phyloP scores from a whole-genome alignment of 2,888 invertebrate species.

The Camptogramma bilineatum region DNA sequence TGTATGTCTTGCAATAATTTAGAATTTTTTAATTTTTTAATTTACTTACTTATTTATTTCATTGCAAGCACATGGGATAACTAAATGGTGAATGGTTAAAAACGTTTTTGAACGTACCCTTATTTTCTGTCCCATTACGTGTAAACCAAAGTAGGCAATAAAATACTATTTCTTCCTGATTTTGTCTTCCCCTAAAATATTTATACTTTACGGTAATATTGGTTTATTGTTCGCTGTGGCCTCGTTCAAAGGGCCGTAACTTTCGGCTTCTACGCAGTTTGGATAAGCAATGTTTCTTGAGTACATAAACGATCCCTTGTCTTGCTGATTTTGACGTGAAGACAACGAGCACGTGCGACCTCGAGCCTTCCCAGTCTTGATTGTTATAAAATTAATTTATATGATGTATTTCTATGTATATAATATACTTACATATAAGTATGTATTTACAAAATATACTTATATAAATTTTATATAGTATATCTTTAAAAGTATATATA shows the following conservation, averaged over 20 bases:
- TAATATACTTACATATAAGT: too few relatives aligned
- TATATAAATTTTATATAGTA: too few relatives aligned
- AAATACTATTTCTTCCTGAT: slow-evolving; percentile 16
- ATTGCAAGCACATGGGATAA: too few relatives aligned
- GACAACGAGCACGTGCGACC: slow-evolving; percentile 26
- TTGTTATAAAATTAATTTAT: neutral
- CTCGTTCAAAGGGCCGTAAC: slow-evolving; percentile 50
- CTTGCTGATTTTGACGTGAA: slow-evolving; percentile 51
- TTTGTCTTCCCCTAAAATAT: slow-evolving; percentile 38
- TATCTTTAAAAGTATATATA: too few relatives aligned
- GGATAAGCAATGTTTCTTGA: slow-evolving; percentile 50
- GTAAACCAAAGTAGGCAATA: neutral
- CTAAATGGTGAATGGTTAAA: too few relatives aligned
- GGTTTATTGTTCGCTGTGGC: slow-evolving; percentile 49
- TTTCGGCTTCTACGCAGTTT: slow-evolving; percentile 51
- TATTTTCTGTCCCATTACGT: neutral
- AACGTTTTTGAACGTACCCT: too few relatives aligned
- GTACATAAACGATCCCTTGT: slow-evolving; percentile 49
- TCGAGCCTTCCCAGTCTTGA: slow-evolving; percentile 10
- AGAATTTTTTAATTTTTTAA: too few relatives aligned
- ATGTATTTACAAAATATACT: too few relatives aligned
- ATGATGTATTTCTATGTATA: neutral
- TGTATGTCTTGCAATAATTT: too few relatives aligned
- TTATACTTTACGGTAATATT: slow-evolving; percentile 50
- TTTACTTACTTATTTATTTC: too few relatives aligned